phyloP scores from a whole-genome alignment of 2,797 vertebrate genomes.

The Rhinatrema bivittatum region DNA sequence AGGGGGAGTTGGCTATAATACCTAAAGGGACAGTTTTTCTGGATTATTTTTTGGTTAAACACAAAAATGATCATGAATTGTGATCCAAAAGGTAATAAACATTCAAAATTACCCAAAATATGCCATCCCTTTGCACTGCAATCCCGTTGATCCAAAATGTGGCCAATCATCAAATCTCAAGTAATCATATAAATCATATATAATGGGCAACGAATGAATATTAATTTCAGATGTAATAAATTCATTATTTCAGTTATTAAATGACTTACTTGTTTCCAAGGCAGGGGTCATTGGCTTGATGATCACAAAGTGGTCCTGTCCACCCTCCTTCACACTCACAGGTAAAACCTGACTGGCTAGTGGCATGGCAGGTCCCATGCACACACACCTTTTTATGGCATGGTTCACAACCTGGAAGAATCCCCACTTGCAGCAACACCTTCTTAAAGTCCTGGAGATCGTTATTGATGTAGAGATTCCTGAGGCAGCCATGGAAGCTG shows the following conservation, averaged over 20 bases:
- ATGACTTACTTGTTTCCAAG: constrained; percentile 90
- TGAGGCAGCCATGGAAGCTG: constrained; percentile 90
- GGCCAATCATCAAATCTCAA: too few species aligned
- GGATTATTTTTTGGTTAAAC: too few species aligned
- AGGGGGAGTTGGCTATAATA: too few species aligned
- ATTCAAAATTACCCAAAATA: too few species aligned
- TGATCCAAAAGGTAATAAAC: too few species aligned
- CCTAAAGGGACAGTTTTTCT: too few species aligned
- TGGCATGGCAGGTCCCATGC: constrained; percentile 82
- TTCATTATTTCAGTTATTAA: constrained; percentile 39
- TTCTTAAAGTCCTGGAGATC: constrained; percentile 87
- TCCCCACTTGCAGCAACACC: constrained; percentile 72
- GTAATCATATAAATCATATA: too few species aligned
- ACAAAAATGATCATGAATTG: too few species aligned
- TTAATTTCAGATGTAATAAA: constrained; percentile 20
- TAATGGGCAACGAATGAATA: too few species aligned
- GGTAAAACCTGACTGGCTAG: constrained; percentile 77
- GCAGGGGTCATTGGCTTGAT: constrained; percentile 86
- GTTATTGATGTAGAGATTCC: constrained; percentile 87
- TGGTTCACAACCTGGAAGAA: constrained; percentile 88
- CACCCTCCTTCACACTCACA: constrained; percentile 92
- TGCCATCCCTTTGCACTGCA: too few species aligned
- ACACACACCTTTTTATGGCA: constrained; percentile 82
- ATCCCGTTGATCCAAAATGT: too few species aligned
- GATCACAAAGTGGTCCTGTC: constrained; percentile 81